phyloP scores from a whole-genome alignment of 2,113 vertebrate species.

The Calidris pygmaea region DNA sequence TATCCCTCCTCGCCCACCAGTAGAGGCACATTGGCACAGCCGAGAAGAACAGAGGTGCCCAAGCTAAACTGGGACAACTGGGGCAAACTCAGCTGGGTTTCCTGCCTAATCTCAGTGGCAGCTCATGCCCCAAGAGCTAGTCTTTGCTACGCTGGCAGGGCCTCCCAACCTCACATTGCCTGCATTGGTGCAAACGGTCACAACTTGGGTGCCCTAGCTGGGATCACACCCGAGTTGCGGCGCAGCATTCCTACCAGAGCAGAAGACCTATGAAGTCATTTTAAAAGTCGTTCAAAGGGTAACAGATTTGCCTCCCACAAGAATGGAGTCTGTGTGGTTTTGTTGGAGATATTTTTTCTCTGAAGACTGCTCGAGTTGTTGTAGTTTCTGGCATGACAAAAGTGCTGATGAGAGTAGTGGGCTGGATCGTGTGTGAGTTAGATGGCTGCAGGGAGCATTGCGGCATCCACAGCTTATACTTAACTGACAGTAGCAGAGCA shows the following conservation, averaged over 20 bases:
- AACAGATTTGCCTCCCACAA: neutral
- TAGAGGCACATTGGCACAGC: fast-evolving
- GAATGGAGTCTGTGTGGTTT: neutral
- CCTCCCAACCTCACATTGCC: neutral
- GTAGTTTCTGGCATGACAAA: neutral
- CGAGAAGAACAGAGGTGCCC: neutral
- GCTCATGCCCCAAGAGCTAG: neutral
- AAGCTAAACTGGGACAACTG: neutral
- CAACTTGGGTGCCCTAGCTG: neutral
- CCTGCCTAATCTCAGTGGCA: neutral
- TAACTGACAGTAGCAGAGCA: neutral
- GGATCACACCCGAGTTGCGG: neutral
- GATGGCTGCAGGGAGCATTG: neutral
- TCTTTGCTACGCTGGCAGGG: neutral
- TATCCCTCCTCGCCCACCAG: fast-evolving
- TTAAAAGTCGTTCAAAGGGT: neutral
- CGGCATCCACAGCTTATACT: neutral
- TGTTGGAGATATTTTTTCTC: neutral
- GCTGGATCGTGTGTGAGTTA: neutral
- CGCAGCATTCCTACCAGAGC: neutral
- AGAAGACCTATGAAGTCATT: neutral
- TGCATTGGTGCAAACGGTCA: neutral
- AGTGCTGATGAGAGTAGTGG: neutral
- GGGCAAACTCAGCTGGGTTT: neutral
- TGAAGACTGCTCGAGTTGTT: neutral